Evolutionary conservation across 2,797 vertebrate species (phyloP), one percentile per base, ranked within the genome.

Genomic region (Falco concolor): DNA sequence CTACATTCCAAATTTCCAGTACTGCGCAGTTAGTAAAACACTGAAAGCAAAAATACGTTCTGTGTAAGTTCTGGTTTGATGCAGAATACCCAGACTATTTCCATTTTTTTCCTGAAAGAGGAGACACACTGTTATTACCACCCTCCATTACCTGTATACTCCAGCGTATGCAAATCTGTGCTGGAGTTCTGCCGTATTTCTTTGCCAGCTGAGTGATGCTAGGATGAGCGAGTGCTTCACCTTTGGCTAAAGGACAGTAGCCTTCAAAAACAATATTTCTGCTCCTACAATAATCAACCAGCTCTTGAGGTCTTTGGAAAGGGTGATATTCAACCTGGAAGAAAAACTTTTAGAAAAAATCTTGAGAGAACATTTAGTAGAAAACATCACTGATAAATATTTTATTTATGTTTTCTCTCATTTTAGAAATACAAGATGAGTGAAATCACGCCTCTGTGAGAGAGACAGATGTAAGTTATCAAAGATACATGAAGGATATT

Each of bases 81-180:
- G 60, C 30, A 64, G 19, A 87, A 59, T 72, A 23, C 52, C 40
- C 5, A 3, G n/a, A n/a, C 7, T 34, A 49, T 42, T 56, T 60
- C 10, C 18, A 45, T 61, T 38, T 65, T 70, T 56, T 64, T 34
- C 45, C 67, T 76, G 54, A 67, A 64, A 79, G 53, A 69, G 23
- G 6, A 75, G 28, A 44, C 9, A 20, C 0, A 0, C 47, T 93
- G 81, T 61, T 50, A 23, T 65, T 53, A 30, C 52, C 45, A 42
- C 27, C 20, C 38, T 84, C 42, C 61, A 72, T 94, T 87, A 98
- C 98, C 98, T 98, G 98, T 89, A 98, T 96, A 88, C 98, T 98
- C 98, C 98, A 98, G 79, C 97, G 95, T 87, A 98, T 97, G 95
- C 98, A 98, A 74, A 98, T 98, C 95, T 98, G 98, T 61, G 98